Conservation (phyloP, 2,797 vertebrate genomes). For the Rhinichthys osculus region DNA sequence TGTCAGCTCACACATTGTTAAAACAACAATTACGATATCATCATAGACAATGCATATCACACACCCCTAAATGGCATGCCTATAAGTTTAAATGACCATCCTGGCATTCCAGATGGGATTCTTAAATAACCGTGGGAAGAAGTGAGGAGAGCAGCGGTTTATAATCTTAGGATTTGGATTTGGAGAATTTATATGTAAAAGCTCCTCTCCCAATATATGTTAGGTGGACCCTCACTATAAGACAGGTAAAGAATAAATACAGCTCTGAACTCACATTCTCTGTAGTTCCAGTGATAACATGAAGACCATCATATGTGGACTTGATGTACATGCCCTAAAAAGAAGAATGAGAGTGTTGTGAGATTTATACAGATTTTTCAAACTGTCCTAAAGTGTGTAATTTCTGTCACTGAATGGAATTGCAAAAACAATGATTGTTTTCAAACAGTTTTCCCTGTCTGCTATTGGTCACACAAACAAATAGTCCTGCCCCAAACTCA, state of each 20-base stretch:
- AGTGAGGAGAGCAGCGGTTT: background rate
- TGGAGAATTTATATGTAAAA: background rate
- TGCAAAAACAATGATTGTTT: background rate
- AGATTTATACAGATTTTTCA: background rate
- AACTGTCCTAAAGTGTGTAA: background rate
- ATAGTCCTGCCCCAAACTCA: background rate
- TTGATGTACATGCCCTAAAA: conserved; percentile 89
- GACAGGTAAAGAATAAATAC: background rate
- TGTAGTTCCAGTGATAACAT: conserved; percentile 87
- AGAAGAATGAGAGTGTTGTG: background rate
- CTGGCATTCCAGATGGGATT: no score
- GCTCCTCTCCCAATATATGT: background rate
- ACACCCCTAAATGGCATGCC: background rate
- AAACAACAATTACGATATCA: background rate
- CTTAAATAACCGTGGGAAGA: background rate
- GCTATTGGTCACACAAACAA: background rate
- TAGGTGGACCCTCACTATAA: background rate
- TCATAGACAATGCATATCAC: background rate
- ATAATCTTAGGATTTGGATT: background rate
- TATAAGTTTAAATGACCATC: no score
- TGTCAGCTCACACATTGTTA: background rate
- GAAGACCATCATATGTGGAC: conserved; percentile 87
- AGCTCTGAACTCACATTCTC: conserved; percentile 81
- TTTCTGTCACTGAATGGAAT: background rate
- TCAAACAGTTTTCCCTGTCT: background rate